Conservation (phyloP, 2,113 vertebrate genomes). For the Trogon surrucura region DNA sequence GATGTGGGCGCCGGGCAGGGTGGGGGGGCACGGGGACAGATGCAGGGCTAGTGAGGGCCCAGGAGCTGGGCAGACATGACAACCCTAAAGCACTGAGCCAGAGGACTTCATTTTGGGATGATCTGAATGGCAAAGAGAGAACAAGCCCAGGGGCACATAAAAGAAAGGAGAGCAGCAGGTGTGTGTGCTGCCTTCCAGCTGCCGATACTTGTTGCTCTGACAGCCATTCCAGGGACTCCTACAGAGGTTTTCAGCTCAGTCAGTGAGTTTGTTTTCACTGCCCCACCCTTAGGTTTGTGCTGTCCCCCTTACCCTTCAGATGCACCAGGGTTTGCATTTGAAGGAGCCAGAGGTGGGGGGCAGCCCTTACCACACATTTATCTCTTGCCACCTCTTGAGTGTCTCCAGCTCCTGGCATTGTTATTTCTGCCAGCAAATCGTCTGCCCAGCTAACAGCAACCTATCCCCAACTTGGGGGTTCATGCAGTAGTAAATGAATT, state of each 20-base stretch:
- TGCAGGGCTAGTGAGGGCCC: neutral
- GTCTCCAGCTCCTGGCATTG: neutral
- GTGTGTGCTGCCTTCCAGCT: neutral
- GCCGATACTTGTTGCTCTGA: neutral
- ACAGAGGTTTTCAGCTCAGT: neutral
- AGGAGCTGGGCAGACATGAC: neutral
- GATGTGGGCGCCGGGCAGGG: constrained; percentile 45
- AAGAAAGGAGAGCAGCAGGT: neutral
- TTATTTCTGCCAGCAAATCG: neutral
- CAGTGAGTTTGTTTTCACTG: neutral
- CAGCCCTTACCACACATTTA: neutral
- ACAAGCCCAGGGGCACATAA: neutral
- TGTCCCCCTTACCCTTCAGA: neutral
- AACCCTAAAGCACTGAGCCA: neutral
- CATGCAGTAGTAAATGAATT: neutral
- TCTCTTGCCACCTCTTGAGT: neutral
- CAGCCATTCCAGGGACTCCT: neutral
- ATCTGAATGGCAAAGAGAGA: neutral
- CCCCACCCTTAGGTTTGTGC: neutral
- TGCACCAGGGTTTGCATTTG: neutral
- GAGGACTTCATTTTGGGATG: neutral
- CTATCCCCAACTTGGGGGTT: neutral
- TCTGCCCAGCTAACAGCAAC: neutral
- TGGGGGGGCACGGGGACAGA: neutral
- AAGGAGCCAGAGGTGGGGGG: neutral